Percentiles rank a stretch among this genome's conserved stretches.
Evolutionary conservation across 92 coral and sea anemone genomes (phyloP).

Genomic region (Chrysogorgia sp.): DNA sequence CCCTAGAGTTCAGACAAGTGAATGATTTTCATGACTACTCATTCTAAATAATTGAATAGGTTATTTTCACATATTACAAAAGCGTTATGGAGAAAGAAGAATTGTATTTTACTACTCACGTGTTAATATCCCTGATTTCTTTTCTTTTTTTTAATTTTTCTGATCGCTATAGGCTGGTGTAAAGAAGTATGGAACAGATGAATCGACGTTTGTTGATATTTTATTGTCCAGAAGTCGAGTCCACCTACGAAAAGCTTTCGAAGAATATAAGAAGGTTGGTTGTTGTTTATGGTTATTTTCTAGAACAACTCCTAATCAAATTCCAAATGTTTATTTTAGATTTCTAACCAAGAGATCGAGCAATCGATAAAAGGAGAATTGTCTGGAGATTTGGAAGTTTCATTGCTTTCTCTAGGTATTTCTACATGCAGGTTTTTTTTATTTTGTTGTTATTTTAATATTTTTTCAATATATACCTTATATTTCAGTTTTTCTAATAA

Average conservation of each 20-base stretch:
- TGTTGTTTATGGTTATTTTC: too few relatives aligned
- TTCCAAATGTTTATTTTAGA: slow-evolving; percentile 9
- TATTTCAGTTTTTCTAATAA: neutral
- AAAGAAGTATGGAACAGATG: slow-evolving; percentile 28
- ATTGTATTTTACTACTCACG: too few relatives aligned
- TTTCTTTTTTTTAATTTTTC: neutral
- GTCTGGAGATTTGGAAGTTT: slow-evolving; percentile 33
- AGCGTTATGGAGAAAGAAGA: too few relatives aligned
- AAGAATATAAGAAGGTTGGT: slow-evolving; percentile 31
- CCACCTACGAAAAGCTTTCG: slow-evolving; percentile 24
- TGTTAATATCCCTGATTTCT: neutral
- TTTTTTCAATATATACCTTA: neutral
- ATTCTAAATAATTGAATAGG: too few relatives aligned
- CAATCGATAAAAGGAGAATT: slow-evolving; percentile 10
- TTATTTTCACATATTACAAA: too few relatives aligned
- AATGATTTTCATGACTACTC: too few relatives aligned
- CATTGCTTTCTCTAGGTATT: slow-evolving; percentile 33
- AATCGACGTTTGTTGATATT: slow-evolving; percentile 23
- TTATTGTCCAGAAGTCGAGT: slow-evolving; percentile 26
- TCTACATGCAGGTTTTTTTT: neutral
- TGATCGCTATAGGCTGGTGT: slow-evolving; percentile 21
- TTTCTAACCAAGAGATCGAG: slow-evolving; percentile 32
- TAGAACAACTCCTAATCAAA: neutral
- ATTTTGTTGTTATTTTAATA: neutral
- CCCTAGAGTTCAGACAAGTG: too few relatives aligned